Evolutionary conservation across 2,888 invertebrate genomes (phyloP).

Genomic region (Netelia virgata): DNA sequence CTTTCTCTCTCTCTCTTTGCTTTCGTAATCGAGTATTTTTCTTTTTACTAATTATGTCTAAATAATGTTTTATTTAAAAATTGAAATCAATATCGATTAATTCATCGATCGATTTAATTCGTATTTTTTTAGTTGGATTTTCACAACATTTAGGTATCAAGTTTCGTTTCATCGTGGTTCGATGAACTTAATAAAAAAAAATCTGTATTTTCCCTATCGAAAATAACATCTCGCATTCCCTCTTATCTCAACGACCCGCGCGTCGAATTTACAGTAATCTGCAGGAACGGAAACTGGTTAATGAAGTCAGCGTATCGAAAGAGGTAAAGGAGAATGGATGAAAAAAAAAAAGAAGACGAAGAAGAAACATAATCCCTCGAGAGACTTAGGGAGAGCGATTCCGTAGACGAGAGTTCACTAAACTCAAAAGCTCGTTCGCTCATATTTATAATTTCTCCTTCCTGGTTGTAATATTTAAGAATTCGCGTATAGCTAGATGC

Average conservation of each 20-base stretch:
- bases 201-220: neutral
- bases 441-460: slow-evolving; percentile 64
- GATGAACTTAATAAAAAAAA: neutral
- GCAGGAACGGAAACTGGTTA: slow-evolving; percentile 43
- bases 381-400: slow-evolving; percentile 20
- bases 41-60: no score
- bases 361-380: neutral
- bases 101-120: neutral
- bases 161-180: neutral
- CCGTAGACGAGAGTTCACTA: slow-evolving; percentile 56
- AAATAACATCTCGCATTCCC: neutral
- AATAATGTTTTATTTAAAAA: no score
- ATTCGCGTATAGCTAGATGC: slow-evolving; percentile 23
- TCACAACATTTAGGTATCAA: neutral
- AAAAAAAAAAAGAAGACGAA: neutral
- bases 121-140: neutral
- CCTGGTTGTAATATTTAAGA: slow-evolving; percentile 56
- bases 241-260: neutral
- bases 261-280: slow-evolving; percentile 37
- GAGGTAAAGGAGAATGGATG: neutral
- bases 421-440: slow-evolving; percentile 49
- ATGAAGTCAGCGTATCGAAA: slow-evolving; percentile 20
- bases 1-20: neutral
- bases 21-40: neutral
- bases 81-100: no score